Base-by-base conservation (phyloP, 2,888 invertebrate species). In the Agapetus fuscipes region DNA sequence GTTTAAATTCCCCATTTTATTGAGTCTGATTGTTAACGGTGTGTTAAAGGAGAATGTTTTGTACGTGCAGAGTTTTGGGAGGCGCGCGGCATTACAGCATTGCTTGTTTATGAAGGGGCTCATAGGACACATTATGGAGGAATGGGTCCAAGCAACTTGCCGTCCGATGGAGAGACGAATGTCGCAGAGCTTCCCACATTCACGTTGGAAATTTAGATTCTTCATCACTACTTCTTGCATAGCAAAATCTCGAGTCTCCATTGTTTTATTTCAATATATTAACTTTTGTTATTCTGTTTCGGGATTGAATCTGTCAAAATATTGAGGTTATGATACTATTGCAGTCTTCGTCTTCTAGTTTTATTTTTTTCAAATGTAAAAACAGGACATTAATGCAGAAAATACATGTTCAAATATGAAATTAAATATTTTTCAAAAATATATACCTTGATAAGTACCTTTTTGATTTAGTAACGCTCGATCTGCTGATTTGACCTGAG, bases 81-180 rank as follows among this genome's bases (percentile, higher is more conserved):
- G 26, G 20, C 38, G 34, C 33, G 34, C 27, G 10, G 43, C 39
- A 33, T 31, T 43, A 31, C 36, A 42, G 32, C 34, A 44, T 34
- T 40, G 29, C 7, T 30, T 37, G 16, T 43, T 40, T 20, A 48
- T 40, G 12, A 34, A 34, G 3, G 42, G 32, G 15, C 45, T 45
- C 3, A 48, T n/a, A 10, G 48, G 35, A 27, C 48, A 48, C 25
- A 48, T 30, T 2, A 48, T 31, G 5, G 48, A 37, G 10, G 48
- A 42, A 32, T 48, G 48, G 17, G 39, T 42, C 43, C 42, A 45
- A 3, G 40, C 39, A 32, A 30, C 37, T 17, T 37, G 34, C 28
- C 42, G 37, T 17, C 48, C 48, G 11, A 48, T 17, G 14, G 34
- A 28, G 4, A 48, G 40, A 24, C 36, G 32, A 14, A 48, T 27